A percentile compares a stretch with the other conserved stretches of the same genome.
Evolutionary conservation across 2,797 vertebrate species (phyloP).

Genomic region (Rallus crepitans): DNA sequence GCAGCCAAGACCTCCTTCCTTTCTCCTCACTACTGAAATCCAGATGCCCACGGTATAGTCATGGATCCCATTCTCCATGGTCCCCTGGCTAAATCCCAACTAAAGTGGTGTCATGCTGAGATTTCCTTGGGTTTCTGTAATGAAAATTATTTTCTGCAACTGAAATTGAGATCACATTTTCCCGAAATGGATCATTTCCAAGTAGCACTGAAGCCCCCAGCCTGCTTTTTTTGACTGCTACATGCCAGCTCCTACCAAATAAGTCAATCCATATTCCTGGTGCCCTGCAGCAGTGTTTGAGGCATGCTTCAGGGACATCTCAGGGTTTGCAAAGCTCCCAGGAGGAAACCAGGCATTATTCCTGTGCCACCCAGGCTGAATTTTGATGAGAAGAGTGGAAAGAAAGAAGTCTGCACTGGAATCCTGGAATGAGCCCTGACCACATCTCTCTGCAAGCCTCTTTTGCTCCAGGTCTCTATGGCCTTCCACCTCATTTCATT

Average conservation of each 20-base stretch:
- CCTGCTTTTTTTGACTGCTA: neutral
- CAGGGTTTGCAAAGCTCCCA: neutral
- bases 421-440: neutral
- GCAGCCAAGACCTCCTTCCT: neutral
- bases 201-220: neutral
- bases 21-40: neutral
- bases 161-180: conserved; percentile 10
- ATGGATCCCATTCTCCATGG: neutral
- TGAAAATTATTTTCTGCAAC: neutral
- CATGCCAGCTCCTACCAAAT: neutral
- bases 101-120: neutral
- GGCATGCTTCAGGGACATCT: neutral
- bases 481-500: neutral
- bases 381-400: neutral
- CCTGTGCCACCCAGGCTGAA: neutral
- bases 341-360: neutral
- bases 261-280: neutral
- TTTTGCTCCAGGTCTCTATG: neutral
- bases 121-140: conserved; percentile 1
- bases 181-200: conserved; percentile 5
- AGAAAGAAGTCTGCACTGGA: neutral
- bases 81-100: conserved; percentile 14
- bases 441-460: neutral
- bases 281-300: neutral
- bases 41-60: neutral